Percentiles rank a stretch among this genome's conserved stretches.
Evolutionary conservation across 2,888 invertebrate species (phyloP).

Genomic region (Abrostola triplasia): DNA sequence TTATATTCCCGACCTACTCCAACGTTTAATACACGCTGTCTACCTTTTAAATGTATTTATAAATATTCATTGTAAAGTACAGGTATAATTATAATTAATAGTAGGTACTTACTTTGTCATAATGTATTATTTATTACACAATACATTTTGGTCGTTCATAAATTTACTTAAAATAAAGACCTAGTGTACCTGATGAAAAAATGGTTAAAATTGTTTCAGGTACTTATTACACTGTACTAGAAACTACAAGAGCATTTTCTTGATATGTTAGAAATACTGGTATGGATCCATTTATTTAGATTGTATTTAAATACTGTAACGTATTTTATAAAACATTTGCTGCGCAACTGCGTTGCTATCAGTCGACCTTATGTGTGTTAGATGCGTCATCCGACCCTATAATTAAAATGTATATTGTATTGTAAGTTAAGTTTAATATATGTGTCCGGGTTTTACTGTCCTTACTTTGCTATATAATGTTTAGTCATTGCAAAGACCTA

Average conservation of each 20-base stretch:
- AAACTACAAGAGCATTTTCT: too few relatives aligned
- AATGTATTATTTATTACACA: background rate
- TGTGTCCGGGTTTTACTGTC: conserved; percentile 73
- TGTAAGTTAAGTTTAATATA: conserved; percentile 58
- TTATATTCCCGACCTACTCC: conserved; percentile 48
- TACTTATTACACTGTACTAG: too few relatives aligned
- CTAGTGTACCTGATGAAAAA: too few relatives aligned
- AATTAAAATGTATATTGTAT: conserved; percentile 58
- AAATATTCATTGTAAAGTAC: conserved; percentile 18
- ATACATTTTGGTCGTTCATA: too few relatives aligned
- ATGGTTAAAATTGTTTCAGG: too few relatives aligned
- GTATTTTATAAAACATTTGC: conserved; percentile 65
- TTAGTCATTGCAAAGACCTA: conserved; percentile 66
- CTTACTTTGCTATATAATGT: conserved; percentile 62
- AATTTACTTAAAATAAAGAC: too few relatives aligned
- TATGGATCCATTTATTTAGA: background rate
- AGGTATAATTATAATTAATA: conserved; percentile 15
- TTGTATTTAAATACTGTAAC: conserved; percentile 31
- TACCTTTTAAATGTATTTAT: conserved; percentile 20
- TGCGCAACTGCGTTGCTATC: conserved; percentile 75
- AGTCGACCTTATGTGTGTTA: conserved; percentile 61
- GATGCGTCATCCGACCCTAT: conserved; percentile 68
- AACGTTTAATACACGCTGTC: conserved; percentile 25
- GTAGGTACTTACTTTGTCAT: conserved; percentile 13
- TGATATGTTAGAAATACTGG: too few relatives aligned